phyloP scores from a whole-genome alignment of 2,888 invertebrate genomes.

The Willowsia nigromaculata region DNA sequence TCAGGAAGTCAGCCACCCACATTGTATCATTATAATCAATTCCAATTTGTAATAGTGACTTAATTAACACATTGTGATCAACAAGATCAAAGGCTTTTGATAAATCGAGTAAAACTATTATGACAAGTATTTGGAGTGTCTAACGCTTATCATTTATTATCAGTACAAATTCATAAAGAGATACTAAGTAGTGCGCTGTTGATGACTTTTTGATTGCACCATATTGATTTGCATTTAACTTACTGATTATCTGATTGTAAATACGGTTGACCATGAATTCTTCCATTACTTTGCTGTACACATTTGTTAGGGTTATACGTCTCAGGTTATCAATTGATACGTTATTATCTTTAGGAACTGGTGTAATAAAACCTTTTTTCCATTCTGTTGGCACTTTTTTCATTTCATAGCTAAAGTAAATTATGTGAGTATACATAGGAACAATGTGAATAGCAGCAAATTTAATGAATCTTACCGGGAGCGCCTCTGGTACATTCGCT shows the following conservation, averaged over 20 bases:
- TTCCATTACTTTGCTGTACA: constrained; percentile 23
- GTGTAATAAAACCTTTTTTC: too few species aligned
- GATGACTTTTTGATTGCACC: constrained; percentile 35
- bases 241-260: not conserved
- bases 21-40: not conserved
- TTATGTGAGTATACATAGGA: constrained; percentile 13
- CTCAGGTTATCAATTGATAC: not conserved
- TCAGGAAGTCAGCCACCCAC: constrained; percentile 29
- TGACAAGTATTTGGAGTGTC: constrained; percentile 13
- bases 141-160: too few species aligned
- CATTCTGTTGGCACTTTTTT: not conserved
- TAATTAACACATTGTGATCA: not conserved
- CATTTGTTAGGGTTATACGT: constrained; percentile 34
- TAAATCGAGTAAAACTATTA: constrained; percentile 10
- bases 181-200: not conserved
- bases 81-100: constrained; percentile 51
- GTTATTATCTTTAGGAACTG: constrained; percentile 26
- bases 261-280: constrained; percentile 15
- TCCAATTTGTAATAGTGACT: not conserved
- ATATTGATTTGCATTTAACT: constrained; percentile 1
- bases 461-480: not conserved
- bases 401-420: not conserved
- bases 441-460: constrained; percentile 40
- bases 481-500: constrained; percentile 24
- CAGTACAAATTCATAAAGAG: constrained; percentile 5